Conservation (phyloP, 1,140 invertebrate genomes). For the Scaptomyza pallida region DNA sequence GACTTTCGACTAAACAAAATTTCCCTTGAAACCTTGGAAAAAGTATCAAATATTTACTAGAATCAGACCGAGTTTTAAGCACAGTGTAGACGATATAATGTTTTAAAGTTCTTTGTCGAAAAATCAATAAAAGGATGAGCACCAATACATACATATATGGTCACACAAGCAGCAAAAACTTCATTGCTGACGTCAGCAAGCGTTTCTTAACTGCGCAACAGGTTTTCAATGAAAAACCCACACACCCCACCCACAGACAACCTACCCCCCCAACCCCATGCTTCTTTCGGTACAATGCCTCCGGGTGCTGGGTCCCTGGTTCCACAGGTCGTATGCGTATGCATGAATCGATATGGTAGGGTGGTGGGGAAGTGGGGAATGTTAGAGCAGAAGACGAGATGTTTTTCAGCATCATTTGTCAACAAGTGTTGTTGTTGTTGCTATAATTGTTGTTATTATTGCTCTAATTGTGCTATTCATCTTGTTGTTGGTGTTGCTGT, state of each 20-base stretch:
- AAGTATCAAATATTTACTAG: background rate
- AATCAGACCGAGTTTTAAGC: background rate
- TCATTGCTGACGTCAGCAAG: constrained; percentile 60
- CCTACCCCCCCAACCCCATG: too few species aligned
- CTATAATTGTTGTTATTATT: constrained; percentile 8
- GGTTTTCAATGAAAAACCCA: constrained; percentile 44
- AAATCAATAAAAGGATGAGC: constrained; percentile 64
- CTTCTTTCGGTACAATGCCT: too few species aligned
- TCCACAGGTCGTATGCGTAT: constrained; percentile 38
- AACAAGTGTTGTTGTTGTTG: constrained; percentile 13
- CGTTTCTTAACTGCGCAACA: constrained; percentile 46
- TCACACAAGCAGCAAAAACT: constrained; percentile 35
- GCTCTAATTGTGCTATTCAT: constrained; percentile 18
- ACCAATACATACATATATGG: constrained; percentile 17
- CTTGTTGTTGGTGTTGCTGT: constrained; percentile 28
- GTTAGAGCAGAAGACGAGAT: background rate
- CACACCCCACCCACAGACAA: background rate
- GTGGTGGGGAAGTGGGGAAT: background rate
- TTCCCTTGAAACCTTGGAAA: too few species aligned
- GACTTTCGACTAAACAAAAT: too few species aligned
- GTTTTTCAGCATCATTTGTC: constrained; percentile 37
- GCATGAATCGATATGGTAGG: background rate
- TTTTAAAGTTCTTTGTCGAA: constrained; percentile 18
- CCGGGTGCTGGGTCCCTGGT: constrained; percentile 1
- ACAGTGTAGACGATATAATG: background rate